Evolutionary conservation across 2,888 invertebrate species (phyloP).

Genomic region (Lasioglossum villosulum): DNA sequence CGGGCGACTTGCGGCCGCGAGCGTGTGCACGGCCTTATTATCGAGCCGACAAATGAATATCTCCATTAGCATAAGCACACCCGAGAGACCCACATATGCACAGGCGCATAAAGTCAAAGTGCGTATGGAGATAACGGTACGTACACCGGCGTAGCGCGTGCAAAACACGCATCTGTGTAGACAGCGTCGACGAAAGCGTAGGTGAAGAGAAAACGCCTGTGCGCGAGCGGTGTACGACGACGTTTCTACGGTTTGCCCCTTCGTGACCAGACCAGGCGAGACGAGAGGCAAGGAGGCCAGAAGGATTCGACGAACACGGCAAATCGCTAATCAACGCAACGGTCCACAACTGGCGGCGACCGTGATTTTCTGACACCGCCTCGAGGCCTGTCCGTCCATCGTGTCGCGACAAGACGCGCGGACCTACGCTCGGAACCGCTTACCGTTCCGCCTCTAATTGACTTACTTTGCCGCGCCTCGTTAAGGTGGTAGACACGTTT

Average conservation of each 20-base stretch:
- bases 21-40: conserved; percentile 59
- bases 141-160: conserved; percentile 53
- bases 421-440: not conserved
- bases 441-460: conserved; percentile 14
- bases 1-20: conserved; percentile 14
- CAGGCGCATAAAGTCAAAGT: conserved; percentile 74
- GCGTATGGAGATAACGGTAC: conserved; percentile 75
- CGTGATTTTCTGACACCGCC: conserved; percentile 52
- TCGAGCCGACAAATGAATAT: conserved; percentile 70
- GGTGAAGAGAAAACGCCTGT: conserved; percentile 49
- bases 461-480: conserved; percentile 11
- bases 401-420: not conserved
- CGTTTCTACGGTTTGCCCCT: not conserved
- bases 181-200: conserved; percentile 26
- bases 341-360: conserved; percentile 20
- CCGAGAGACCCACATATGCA: conserved; percentile 73
- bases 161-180: not conserved
- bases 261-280: not conserved
- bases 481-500: no score
- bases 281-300: not conserved
- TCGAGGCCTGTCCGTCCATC: conserved; percentile 19
- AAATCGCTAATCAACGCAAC: conserved; percentile 51
- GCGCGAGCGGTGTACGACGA: not conserved
- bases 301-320: conserved; percentile 16
- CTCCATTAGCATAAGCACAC: conserved; percentile 71